Conservation (phyloP, 2,888 invertebrate species). For the Chrysotoxum bicinctum region DNA sequence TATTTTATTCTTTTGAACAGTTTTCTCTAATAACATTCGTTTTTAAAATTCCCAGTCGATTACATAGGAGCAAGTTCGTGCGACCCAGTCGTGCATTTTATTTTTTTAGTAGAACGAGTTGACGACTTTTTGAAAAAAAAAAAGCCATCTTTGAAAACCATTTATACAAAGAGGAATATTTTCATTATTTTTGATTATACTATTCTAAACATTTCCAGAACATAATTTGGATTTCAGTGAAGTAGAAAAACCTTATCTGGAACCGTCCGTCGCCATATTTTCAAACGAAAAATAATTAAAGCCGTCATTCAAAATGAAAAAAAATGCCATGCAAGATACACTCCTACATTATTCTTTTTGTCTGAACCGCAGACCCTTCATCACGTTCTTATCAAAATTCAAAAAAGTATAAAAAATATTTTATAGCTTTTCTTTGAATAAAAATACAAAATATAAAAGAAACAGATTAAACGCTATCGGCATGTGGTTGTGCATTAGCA, state of each 20-base stretch:
- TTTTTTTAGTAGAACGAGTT: too few species aligned
- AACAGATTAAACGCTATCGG: slow-evolving; percentile 55
- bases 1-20: too few species aligned
- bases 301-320: not conserved
- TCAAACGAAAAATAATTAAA: not conserved
- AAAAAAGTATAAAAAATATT: slow-evolving; percentile 58
- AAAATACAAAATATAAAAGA: slow-evolving; percentile 29
- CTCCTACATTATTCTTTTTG: slow-evolving; percentile 2
- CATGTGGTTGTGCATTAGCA: slow-evolving; percentile 34
- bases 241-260: not conserved
- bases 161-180: too few species aligned
- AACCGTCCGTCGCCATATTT: not conserved
- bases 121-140: too few species aligned
- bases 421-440: slow-evolving; percentile 55
- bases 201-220: not conserved
- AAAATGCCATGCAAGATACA: not conserved
- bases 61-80: too few species aligned
- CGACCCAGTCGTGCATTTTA: too few species aligned
- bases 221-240: not conserved
- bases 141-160: too few species aligned
- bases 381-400: slow-evolving; percentile 68
- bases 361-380: slow-evolving; percentile 19
- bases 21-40: too few species aligned
- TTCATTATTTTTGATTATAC: not conserved
- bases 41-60: too few species aligned